phyloP scores from a whole-genome alignment of 2,113 vertebrate species.

The Raja brachyura region DNA sequence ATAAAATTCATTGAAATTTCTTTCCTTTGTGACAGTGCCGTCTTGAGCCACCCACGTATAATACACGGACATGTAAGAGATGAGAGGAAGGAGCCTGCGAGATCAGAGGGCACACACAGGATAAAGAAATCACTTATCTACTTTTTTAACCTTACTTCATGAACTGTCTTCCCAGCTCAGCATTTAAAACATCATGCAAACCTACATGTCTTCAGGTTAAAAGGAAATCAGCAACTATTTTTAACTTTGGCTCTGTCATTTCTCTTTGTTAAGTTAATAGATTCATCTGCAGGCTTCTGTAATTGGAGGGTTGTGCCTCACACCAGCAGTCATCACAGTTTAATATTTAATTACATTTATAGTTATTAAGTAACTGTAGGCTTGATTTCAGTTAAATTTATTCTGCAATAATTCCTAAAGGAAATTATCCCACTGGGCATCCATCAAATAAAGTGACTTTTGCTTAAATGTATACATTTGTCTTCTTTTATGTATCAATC shows the following conservation, averaged over 20 bases:
- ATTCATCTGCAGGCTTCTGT: slow-evolving; percentile 23
- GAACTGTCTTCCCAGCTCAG: not conserved
- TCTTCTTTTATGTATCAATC: not conserved
- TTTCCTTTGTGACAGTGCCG: not conserved
- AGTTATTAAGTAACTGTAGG: not conserved
- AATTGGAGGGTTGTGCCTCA: not conserved
- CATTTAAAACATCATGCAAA: not conserved
- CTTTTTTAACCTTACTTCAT: not conserved
- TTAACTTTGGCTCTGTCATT: slow-evolving; percentile 1
- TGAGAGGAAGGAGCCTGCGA: not conserved
- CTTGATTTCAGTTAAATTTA: not conserved
- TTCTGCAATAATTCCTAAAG: not conserved
- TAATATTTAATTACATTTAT: slow-evolving; percentile 29
- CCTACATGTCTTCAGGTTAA: not conserved
- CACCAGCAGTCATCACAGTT: not conserved
- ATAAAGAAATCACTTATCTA: not conserved
- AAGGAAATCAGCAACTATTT: slow-evolving; percentile 27
- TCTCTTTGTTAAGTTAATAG: slow-evolving; percentile 30
- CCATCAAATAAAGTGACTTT: not conserved
- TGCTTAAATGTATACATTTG: not conserved
- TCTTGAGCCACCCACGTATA: not conserved
- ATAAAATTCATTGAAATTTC: not conserved
- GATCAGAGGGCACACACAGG: not conserved
- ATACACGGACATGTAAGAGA: not conserved
- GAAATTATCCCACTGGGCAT: not conserved